Evolutionary conservation across 1,140 invertebrate genomes (phyloP), one percentile per base, ranked within the genome.

Genomic region (Drosophila elegans): DNA sequence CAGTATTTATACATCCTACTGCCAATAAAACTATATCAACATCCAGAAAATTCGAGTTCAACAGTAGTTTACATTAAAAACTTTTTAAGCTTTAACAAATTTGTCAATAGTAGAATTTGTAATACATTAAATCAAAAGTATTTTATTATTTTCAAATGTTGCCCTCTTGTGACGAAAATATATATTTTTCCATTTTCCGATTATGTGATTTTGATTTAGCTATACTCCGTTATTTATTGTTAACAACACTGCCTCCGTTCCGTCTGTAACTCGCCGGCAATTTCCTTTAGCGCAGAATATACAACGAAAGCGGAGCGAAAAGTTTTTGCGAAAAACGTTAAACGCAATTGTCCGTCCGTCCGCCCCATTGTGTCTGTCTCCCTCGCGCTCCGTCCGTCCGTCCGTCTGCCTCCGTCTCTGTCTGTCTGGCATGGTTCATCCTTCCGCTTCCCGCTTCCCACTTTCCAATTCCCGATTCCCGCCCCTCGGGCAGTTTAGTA

Each of bases 311-410:
- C 77, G 69, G 62, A 89, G 82, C 80, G 73, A 75, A 75, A 76
- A 76, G 72, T 76, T 88, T 86, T 88, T 88, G 83, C 84, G 72
- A 88, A 88, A 89, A 88, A 88, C 83, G 83, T 86, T 86, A 88
- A 86, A 86, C 83, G 83, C 83, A 86, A 88, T 64, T 74, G 75
- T 76, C 67, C 73, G 69, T 74, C 54, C 55, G 61, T 69, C 72
- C 51, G 52, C 38, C 56, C 61, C 69, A 12, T 69, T 41, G 57
- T 69, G 32, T 66, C 48, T 60, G 74, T 48, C 52, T 52, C 60
- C 57, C 55, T 42, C 25, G 38, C 13, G 44, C 7, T 25, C 61
- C 61, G 52, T 49, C 49, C 56, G 68, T 55, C 67, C 60, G 69
- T 36, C 62, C 39, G 42, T 73, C 67, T 54, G 60, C 62, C 41